Evolutionary conservation across 2,888 invertebrate genomes (phyloP).

Genomic region (Harpalus rubripes): DNA sequence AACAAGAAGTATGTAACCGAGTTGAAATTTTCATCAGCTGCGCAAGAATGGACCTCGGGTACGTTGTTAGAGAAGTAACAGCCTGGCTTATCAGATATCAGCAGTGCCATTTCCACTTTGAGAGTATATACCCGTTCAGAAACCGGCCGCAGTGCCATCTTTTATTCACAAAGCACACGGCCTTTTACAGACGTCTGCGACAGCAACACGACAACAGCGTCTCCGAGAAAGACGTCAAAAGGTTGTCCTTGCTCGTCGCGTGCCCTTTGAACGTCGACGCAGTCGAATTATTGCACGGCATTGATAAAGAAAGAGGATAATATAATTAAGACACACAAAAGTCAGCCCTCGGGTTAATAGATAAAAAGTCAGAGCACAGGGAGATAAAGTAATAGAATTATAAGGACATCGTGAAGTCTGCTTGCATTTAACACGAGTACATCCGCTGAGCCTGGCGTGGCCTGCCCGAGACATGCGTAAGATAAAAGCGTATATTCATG

Average conservation of each 20-base stretch:
- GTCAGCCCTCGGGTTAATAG: slow-evolving; percentile 76
- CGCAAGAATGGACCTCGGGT: not conserved
- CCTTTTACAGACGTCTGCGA: slow-evolving; percentile 38
- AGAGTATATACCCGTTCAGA: slow-evolving; percentile 14
- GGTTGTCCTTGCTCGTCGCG: slow-evolving; percentile 49
- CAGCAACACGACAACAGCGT: slow-evolving; percentile 28
- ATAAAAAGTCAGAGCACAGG: slow-evolving; percentile 73
- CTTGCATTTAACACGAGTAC: slow-evolving; percentile 54
- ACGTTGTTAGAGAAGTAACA: slow-evolving; percentile 3
- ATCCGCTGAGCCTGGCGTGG: not conserved
- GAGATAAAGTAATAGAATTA: slow-evolving; percentile 75
- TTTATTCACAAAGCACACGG: slow-evolving; percentile 57
- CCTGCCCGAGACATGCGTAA: slow-evolving; percentile 56
- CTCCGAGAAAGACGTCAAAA: slow-evolving; percentile 51
- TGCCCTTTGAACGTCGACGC: slow-evolving; percentile 56
- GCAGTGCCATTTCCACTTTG: slow-evolving; percentile 26
- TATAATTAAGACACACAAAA: slow-evolving; percentile 76
- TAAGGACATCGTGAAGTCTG: slow-evolving; percentile 74
- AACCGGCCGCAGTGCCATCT: slow-evolving; percentile 50
- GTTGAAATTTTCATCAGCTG: slow-evolving; percentile 15
- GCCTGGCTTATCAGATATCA: slow-evolving; percentile 41
- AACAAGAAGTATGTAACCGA: not conserved
- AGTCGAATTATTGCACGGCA: slow-evolving; percentile 59
- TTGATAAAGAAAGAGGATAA: slow-evolving; percentile 73
- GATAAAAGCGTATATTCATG: slow-evolving; percentile 65